Percentiles rank a stretch among this genome's conserved stretches.
These are phyloP conservation scores for Pantelozetes paolii DNA, from an alignment of 2,888 invertebrate species.

Conservation along the genomic window DNA sequence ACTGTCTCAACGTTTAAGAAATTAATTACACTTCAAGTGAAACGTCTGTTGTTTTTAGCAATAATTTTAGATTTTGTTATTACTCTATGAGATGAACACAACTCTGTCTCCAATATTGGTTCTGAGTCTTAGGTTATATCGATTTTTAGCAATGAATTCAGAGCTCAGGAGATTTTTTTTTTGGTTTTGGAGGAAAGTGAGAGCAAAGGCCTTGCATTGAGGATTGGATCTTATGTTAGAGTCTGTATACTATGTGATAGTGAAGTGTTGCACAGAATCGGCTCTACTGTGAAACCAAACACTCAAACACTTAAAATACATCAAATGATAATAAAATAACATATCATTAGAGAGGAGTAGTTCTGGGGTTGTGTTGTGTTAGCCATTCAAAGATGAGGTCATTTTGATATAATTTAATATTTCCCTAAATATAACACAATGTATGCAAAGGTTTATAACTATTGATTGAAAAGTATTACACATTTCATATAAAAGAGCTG, in stretches of 20 bases:
- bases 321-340: constrained; percentile 36
- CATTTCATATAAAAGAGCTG: neutral
- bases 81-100: neutral
- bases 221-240: neutral
- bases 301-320: constrained; percentile 34
- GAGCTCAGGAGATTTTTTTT: neutral
- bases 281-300: constrained; percentile 31
- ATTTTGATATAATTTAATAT: constrained; percentile 26
- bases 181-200: constrained; percentile 5
- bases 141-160: constrained; percentile 22
- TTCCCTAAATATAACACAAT: neutral
- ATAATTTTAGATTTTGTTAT: constrained; percentile 19
- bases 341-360: constrained; percentile 30
- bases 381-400: constrained; percentile 20
- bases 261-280: neutral
- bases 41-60: constrained; percentile 22
- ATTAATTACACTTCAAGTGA: constrained; percentile 18
- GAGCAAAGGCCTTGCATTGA: constrained; percentile 6
- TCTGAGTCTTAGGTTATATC: neutral
- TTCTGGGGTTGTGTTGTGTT: constrained; percentile 21
- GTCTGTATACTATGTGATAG: neutral
- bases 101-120: neutral
- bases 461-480: constrained; percentile 15
- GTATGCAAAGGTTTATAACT: neutral
- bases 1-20: neutral